Evolutionary conservation across 2,113 vertebrate species (phyloP), one percentile per base, ranked within the genome.

Genomic region (Tauraco erythrolophus): DNA sequence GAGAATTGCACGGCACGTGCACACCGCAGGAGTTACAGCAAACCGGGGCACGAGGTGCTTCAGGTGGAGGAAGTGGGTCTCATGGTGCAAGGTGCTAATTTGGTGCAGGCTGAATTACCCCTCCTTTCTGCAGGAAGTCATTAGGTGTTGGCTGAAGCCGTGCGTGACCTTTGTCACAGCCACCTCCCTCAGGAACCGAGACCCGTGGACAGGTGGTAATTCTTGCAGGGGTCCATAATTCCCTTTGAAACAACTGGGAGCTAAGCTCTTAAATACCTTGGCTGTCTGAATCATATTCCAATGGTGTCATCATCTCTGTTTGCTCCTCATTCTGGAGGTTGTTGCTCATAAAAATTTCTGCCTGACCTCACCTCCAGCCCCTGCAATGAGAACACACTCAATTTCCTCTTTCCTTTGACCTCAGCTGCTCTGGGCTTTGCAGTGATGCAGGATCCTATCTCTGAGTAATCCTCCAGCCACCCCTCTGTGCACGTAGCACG

Each of bases 401-500:
- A 3, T 84, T 94, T 89, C 90, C 75, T 86, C 71, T 51, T 92
- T 39, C 56, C 76, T 56, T 57, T 84, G 91, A 89, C 71, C 88
- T 96, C 76, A 58, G 76, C 82, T 33, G 53, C 81, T 83, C 78
- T 31, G 58, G 56, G 64, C 7, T 4, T 51, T 43, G 46, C 1
- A 1, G 28, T 6, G 71, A 19, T 60, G 72, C 83, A 28, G 85
- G 41, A 60, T 77, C 30, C 75, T 27, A 3, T 13, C 54, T 51
- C 27, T 41, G 56, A 66, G 64, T 6, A 60, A 51, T 41, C 39
- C 11, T 1, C 21, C 81, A 48, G 81, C 60, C 56, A 48, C 11
- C 31, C 17, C 70, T 31, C 30, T 0, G 0, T 24, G 51, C 0
- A 0, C 28, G 45, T 54, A 5, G 4, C 15, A 1, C 2, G 1